phyloP scores from a whole-genome alignment of 1,140 invertebrate species.

The Ostrea denselamellosa region DNA sequence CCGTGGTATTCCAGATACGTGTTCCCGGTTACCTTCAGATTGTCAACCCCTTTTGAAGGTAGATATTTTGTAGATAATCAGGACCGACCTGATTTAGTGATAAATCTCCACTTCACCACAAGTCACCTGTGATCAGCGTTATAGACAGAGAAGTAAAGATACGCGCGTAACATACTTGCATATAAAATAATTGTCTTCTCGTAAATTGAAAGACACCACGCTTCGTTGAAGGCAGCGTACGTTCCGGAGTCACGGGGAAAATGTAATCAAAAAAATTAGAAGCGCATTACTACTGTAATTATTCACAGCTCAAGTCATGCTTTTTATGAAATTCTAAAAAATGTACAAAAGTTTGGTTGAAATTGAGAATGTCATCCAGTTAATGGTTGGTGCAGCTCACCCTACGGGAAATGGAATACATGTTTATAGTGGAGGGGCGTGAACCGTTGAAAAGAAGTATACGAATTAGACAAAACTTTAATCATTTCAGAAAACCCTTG shows the following conservation, averaged over 20 bases:
- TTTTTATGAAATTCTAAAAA: not conserved
- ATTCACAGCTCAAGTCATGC: not conserved
- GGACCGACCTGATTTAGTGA: not conserved
- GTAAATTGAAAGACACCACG: not conserved
- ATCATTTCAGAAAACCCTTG: not conserved
- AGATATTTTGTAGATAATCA: constrained; percentile 11
- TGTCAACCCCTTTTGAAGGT: not conserved
- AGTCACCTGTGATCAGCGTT: not conserved
- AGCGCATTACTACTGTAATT: not conserved
- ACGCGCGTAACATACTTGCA: not conserved
- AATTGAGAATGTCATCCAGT: not conserved
- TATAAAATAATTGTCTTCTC: not conserved
- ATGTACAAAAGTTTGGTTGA: not conserved
- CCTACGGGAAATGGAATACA: not conserved
- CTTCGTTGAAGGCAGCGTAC: not conserved
- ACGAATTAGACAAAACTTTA: not conserved
- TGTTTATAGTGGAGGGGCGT: not conserved
- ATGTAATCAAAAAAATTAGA: not conserved
- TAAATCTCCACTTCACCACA: not conserved
- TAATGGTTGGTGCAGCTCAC: not conserved
- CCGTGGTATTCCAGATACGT: not conserved
- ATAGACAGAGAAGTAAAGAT: not conserved
- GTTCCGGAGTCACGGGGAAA: not conserved
- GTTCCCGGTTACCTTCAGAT: not conserved
- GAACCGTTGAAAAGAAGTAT: not conserved